Evolutionary conservation across 2,113 vertebrate genomes (phyloP).

Genomic region (Halcyon malimbica): DNA sequence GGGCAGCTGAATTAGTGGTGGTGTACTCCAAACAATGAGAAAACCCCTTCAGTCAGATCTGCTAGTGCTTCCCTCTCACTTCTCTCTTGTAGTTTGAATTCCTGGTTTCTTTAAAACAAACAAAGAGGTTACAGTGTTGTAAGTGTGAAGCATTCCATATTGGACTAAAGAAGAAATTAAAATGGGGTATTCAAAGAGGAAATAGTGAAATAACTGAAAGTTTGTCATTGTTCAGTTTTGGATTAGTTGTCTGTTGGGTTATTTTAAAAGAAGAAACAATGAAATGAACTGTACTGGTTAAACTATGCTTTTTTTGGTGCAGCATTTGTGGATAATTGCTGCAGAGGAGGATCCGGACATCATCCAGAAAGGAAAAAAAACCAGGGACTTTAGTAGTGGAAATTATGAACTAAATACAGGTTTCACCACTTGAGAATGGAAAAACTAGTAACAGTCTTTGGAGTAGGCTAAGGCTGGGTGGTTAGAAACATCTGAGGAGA

Average conservation of each 20-base stretch:
- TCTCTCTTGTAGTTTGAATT: neutral
- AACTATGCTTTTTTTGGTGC: neutral
- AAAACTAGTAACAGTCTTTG: neutral
- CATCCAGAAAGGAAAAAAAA: neutral
- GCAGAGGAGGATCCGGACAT: neutral
- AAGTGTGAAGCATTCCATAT: neutral
- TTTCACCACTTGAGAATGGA: neutral
- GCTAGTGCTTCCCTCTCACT: neutral
- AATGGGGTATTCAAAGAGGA: neutral
- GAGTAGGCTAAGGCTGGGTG: neutral
- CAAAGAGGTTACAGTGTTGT: neutral
- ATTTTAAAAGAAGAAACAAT: neutral
- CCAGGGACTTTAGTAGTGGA: neutral
- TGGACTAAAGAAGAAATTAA: neutral
- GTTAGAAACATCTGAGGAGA: neutral
- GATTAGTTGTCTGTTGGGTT: neutral
- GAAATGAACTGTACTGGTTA: neutral
- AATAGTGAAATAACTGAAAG: neutral
- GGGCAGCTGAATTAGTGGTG: neutral
- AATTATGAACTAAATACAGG: neutral
- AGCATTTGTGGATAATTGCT: neutral
- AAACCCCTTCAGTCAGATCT: neutral
- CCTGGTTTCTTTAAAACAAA: neutral
- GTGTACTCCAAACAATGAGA: neutral
- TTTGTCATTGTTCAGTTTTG: neutral